Evolutionary conservation across 2,888 invertebrate genomes (phyloP).

Genomic region (Prosapia bicincta): DNA sequence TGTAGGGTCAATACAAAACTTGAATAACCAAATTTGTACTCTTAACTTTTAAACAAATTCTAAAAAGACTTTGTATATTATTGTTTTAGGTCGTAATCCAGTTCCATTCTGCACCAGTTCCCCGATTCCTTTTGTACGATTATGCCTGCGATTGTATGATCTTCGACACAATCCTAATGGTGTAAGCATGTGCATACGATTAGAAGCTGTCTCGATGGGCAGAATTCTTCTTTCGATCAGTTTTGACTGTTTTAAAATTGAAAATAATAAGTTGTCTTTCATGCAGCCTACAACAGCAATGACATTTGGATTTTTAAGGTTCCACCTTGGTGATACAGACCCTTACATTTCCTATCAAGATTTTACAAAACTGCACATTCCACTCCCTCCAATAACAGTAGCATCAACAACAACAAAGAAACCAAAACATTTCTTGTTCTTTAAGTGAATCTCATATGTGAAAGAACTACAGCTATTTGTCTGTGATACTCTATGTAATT

Average conservation of each 20-base stretch:
- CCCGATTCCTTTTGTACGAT: background rate
- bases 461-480: too few relatives aligned
- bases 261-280: constrained; percentile 11
- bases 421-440: background rate
- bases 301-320: constrained; percentile 13
- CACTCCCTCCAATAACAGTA: constrained; percentile 4
- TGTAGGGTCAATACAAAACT: too few relatives aligned
- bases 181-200: constrained; percentile 11
- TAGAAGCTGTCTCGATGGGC: constrained; percentile 13
- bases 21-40: too few relatives aligned
- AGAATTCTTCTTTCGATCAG: constrained; percentile 10
- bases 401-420: background rate
- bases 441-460: background rate
- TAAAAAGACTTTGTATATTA: too few relatives aligned
- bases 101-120: constrained; percentile 14
- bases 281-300: constrained; percentile 12
- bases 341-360: constrained; percentile 18
- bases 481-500: too few relatives aligned
- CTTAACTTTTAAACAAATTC: too few relatives aligned
- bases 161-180: constrained; percentile 12
- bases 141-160: constrained; percentile 16
- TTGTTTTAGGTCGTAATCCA: constrained; percentile 8
- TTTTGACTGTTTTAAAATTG: constrained; percentile 20
- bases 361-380: constrained; percentile 15
- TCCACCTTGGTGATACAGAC: constrained; percentile 14